These are phyloP conservation scores for Amblyopsis hoosieri DNA, from an alignment of 2,797 vertebrate genomes.

Conservation along the genomic window DNA sequence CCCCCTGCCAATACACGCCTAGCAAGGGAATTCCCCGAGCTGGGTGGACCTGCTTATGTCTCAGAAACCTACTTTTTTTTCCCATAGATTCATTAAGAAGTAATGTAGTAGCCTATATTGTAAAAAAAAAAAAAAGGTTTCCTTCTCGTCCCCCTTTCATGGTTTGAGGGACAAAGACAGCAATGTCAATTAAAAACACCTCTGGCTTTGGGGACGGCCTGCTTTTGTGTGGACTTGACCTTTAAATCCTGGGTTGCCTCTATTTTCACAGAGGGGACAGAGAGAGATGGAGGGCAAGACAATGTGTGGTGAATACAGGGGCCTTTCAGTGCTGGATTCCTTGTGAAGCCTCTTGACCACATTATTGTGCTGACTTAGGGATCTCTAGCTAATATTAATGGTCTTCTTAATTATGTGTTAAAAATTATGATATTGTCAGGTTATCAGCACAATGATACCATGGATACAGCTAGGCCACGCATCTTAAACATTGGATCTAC, in stretches of 20 bases:
- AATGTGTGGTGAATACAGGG: constrained; percentile 63
- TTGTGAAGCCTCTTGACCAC: constrained; percentile 70
- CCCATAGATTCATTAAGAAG: constrained; percentile 73
- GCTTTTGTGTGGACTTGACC: constrained; percentile 80
- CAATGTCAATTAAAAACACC: constrained; percentile 83
- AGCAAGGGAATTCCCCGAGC: constrained; percentile 75
- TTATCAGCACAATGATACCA: constrained; percentile 21
- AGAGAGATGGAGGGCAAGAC: constrained; percentile 63
- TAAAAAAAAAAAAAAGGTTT: constrained; percentile 59
- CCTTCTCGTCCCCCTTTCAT: constrained; percentile 62
- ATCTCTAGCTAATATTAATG: constrained; percentile 48
- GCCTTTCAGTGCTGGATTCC: constrained; percentile 61
- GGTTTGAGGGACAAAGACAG: constrained; percentile 70
- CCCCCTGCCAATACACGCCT: constrained; percentile 49
- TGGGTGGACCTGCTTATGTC: constrained; percentile 67
- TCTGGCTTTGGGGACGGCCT: constrained; percentile 67
- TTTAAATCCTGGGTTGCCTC: constrained; percentile 81
- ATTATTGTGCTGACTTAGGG: constrained; percentile 64
- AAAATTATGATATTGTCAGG: constrained; percentile 19
- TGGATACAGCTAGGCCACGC: neutral
- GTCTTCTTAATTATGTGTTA: constrained; percentile 32
- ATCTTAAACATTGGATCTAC: neutral
- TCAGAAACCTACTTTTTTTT: constrained; percentile 62
- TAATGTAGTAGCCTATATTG: constrained; percentile 70
- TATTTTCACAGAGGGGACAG: constrained; percentile 71